Evolutionary conservation across 2,888 invertebrate species (phyloP).

Genomic region (Minunthozetes semirufus): DNA sequence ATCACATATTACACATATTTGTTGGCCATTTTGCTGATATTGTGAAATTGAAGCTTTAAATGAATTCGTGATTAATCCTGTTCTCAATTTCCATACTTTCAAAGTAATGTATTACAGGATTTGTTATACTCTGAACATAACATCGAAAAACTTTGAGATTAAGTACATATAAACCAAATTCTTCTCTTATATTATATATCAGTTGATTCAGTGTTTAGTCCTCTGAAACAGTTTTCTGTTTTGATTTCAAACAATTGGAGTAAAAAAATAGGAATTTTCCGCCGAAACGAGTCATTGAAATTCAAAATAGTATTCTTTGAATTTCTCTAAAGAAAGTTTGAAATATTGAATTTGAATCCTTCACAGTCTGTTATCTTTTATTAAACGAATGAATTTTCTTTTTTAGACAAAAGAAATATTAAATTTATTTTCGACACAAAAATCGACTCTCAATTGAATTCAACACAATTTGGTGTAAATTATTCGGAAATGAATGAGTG

Average conservation of each 20-base stretch:
- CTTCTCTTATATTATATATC: background rate
- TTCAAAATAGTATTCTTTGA: background rate
- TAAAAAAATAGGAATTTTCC: background rate
- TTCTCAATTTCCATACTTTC: background rate
- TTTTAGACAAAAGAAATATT: no score
- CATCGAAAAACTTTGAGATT: background rate
- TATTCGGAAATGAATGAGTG: no score
- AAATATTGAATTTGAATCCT: no score
- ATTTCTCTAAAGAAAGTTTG: background rate
- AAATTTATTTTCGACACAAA: no score
- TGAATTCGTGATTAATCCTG: no score
- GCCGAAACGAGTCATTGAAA: background rate
- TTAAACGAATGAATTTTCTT: no score
- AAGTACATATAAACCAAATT: background rate
- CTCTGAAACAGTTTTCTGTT: background rate
- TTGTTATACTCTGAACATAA: background rate
- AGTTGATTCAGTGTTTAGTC: background rate
- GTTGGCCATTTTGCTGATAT: no score
- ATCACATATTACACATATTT: no score
- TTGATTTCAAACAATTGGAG: background rate
- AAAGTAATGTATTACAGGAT: background rate
- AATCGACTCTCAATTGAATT: no score
- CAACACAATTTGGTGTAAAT: no score
- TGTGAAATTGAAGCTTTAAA: no score
- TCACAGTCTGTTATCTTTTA: no score